phyloP scores from a whole-genome alignment of 2,888 invertebrate species.

The Parnassius smintheus region DNA sequence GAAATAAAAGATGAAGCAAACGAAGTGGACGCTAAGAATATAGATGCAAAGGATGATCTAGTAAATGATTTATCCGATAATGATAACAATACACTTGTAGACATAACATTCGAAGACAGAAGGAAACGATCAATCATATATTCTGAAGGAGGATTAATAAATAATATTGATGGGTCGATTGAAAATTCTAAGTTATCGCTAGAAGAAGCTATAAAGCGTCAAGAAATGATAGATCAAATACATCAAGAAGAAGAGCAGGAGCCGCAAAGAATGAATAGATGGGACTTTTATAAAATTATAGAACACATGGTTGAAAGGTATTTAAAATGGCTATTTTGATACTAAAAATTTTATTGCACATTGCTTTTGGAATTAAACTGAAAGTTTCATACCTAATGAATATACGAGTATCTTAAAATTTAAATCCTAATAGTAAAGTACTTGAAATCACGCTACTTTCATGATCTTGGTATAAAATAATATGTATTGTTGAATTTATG shows the following conservation, averaged over 20 bases:
- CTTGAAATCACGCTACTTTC: too few species aligned
- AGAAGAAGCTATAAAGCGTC: conserved; percentile 71
- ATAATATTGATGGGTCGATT: conserved; percentile 37
- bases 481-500: too few species aligned
- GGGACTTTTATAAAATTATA: conserved; percentile 85
- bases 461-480: too few species aligned
- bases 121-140: conserved; percentile 57
- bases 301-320: conserved; percentile 82
- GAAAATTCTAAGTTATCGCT: conserved; percentile 54
- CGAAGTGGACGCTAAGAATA: conserved; percentile 36
- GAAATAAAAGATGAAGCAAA: conserved; percentile 35
- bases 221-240: conserved; percentile 70
- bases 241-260: conserved; percentile 47
- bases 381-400: too few species aligned
- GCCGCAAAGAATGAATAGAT: conserved; percentile 76
- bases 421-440: too few species aligned
- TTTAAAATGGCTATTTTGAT: conserved; percentile 12
- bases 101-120: conserved; percentile 66
- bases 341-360: too few species aligned
- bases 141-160: conserved; percentile 59
- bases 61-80: conserved; percentile 40
- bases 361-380: background rate
- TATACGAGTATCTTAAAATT: too few species aligned
- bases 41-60: conserved; percentile 34
- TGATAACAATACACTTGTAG: conserved; percentile 60